phyloP scores from a whole-genome alignment of 2,797 vertebrate genomes.

The Zenarchopterus dispar region DNA sequence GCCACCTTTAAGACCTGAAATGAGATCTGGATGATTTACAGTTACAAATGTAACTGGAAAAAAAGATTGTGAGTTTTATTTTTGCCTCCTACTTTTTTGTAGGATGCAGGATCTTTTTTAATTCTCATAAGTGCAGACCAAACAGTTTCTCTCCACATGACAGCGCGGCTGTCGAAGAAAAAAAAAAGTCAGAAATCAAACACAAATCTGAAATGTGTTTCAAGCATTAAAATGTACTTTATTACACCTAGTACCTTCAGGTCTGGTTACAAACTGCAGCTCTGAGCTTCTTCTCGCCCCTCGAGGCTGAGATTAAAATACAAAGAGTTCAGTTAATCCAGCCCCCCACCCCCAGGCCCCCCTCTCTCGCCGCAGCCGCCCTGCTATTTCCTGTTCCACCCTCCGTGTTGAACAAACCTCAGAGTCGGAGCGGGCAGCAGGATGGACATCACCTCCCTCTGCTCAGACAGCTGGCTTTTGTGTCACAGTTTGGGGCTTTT shows the following conservation, averaged over 20 bases:
- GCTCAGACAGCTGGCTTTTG: slow-evolving; percentile 18
- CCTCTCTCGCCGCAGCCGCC: slow-evolving; percentile 52
- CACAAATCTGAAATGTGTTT: no score
- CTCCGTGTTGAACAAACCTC: slow-evolving; percentile 53
- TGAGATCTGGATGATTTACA: no score
- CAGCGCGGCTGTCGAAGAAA: no score
- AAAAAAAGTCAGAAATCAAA: no score
- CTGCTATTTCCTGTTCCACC: slow-evolving; percentile 82
- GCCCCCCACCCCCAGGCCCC: slow-evolving; percentile 45
- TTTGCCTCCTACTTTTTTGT: no score
- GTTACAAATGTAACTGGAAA: no score
- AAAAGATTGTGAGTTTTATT: no score
- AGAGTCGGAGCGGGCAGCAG: slow-evolving; percentile 47
- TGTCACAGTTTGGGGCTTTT: slow-evolving; percentile 19
- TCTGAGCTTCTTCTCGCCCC: neutral
- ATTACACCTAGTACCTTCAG: slow-evolving; percentile 19
- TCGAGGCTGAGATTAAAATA: slow-evolving; percentile 54
- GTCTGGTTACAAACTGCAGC: slow-evolving; percentile 1
- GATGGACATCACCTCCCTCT: slow-evolving; percentile 20
- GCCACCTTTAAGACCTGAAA: no score
- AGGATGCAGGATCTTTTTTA: no score
- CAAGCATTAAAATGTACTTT: no score
- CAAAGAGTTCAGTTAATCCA: slow-evolving; percentile 75
- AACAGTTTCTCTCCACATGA: no score
- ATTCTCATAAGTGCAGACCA: no score